Evolutionary conservation across 2,888 invertebrate species (phyloP), one percentile per base, ranked within the genome.

Genomic region (Oxycera nigricornis): DNA sequence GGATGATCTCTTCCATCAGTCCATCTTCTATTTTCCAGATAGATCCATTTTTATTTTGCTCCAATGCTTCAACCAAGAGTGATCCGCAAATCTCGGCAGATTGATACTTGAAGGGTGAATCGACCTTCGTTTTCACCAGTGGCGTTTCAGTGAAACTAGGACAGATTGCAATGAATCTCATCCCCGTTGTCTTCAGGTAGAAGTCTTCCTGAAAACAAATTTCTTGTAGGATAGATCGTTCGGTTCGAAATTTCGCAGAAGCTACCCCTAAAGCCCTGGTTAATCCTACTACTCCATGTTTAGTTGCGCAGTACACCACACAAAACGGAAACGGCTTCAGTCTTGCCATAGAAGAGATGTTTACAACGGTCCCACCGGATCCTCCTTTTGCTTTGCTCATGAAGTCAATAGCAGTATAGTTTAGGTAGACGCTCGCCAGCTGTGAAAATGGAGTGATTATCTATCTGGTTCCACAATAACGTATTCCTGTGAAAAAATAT

Each of bases 271-370:
- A 80, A 1, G 83, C 83, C 17, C 83, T 82, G 2, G 84, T 84
- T 75, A 84, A 83, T 52, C 84, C 84, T 3, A 84, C 73, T 6
- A 84, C 81, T 73, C 84, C 84, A 61, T 83, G 83, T 65, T 84
- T 84, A 70, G 83, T 82, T 2, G 83, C 84, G 1, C 82, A 77
- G 39, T 84, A 84, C 3, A 81, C 81, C 2, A 83, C 80, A 73
- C 83, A 81, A 6, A 82, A 80, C 50, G 82, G 82, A 26, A 82
- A 81, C 0, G 84, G 81, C 62, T 83, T 83, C 62, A 84, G 59
- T 0, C 84, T 84, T 75, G 81, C 83, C 11, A 84, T 81, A 2
- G 84, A 84, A 35, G 83, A 79, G 72, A 84, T 80, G 57, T 83
- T 84, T 2, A 82, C 78, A 22, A 84, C 83, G 57, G 83, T 75